phyloP scores from a whole-genome alignment of 2,797 vertebrate species.

The Cyprinella venusta region DNA sequence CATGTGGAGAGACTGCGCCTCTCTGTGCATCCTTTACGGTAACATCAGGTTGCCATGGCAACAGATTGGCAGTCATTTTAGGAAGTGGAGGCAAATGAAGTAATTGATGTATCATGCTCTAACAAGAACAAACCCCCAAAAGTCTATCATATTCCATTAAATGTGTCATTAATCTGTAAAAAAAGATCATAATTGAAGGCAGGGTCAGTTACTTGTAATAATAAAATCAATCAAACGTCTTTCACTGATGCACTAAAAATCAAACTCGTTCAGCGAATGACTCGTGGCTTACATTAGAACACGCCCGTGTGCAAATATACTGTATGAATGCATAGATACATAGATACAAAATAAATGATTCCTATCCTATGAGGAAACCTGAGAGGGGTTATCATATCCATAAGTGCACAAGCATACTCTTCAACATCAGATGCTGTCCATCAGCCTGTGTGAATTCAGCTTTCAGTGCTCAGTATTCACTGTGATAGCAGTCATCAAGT shows the following conservation, averaged over 20 bases:
- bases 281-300: not conserved
- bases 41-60: slow-evolving; percentile 70
- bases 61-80: slow-evolving; percentile 65
- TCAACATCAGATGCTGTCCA: not conserved
- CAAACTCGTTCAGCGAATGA: not conserved
- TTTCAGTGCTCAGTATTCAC: slow-evolving; percentile 15
- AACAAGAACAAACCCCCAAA: slow-evolving; percentile 15
- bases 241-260: not conserved
- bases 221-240: not conserved
- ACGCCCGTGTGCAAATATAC: not conserved
- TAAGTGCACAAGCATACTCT: not conserved
- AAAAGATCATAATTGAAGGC: not conserved
- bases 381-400: not conserved
- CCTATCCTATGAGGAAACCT: not conserved
- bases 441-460: not conserved
- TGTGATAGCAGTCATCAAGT: not conserved
- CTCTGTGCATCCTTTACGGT: slow-evolving; percentile 44
- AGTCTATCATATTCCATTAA: not conserved
- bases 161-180: not conserved
- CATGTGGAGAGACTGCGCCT: slow-evolving; percentile 2
- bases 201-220: not conserved
- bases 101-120: slow-evolving; percentile 29
- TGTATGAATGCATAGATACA: not conserved
- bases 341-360: not conserved
- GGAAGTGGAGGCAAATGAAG: not conserved